A percentile compares a stretch with the other conserved stretches of the same genome.
These are phyloP conservation scores for Periparus ater DNA, from an alignment of 2,797 vertebrate species.

Conservation along the genomic window DNA sequence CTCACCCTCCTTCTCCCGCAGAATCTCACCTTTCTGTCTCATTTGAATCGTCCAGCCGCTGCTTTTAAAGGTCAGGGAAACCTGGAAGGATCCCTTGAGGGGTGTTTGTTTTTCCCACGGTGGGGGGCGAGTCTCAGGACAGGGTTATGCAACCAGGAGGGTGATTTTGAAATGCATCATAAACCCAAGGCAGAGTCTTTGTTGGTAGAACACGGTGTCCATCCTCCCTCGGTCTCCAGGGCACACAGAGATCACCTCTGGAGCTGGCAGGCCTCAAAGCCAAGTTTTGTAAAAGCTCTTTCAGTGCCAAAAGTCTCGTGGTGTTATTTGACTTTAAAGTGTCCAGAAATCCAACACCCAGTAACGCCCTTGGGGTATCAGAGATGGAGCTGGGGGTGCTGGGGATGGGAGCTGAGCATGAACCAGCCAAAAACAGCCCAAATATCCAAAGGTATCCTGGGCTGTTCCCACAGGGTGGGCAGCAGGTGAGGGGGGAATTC, in stretches of 20 bases:
- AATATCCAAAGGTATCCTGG: not conserved
- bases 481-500: not conserved
- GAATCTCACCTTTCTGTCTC: not conserved
- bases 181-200: not conserved
- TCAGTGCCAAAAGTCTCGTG: not conserved
- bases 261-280: not conserved
- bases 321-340: not conserved
- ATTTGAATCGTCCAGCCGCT: not conserved
- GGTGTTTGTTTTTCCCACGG: not conserved
- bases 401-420: not conserved
- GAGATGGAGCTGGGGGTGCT: not conserved
- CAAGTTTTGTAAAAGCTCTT: not conserved
- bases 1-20: not conserved
- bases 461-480: not conserved
- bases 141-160: not conserved
- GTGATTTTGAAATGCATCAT: not conserved
- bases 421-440: not conserved
- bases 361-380: rapidly evolving
- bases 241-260: not conserved
- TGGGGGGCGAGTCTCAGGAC: not conserved
- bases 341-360: not conserved
- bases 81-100: not conserved
- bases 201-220: not conserved
- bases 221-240: not conserved
- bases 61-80: not conserved